Evolutionary conservation across 2,797 vertebrate species (phyloP).

Genomic region (Gymnoscopelus microlampas): DNA sequence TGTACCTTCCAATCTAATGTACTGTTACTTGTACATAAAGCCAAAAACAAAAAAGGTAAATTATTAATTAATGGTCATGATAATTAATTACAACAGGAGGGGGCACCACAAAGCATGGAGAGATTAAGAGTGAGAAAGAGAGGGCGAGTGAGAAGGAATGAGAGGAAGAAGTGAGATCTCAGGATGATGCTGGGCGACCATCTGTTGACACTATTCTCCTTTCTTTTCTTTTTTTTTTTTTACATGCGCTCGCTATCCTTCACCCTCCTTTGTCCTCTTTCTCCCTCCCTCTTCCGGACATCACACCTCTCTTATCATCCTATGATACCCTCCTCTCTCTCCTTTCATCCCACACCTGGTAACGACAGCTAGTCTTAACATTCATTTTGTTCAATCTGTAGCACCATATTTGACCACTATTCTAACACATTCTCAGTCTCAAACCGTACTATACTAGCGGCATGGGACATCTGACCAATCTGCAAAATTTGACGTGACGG

Average conservation of each 20-base stretch:
- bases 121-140: conserved; percentile 6
- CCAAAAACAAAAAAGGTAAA: too few species aligned
- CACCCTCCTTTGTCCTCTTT: background rate
- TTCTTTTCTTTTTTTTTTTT: conserved; percentile 15
- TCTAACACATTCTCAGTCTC: too few species aligned
- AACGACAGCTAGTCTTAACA: too few species aligned
- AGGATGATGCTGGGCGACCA: conserved; percentile 45
- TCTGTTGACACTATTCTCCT: conserved; percentile 45
- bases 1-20: too few species aligned
- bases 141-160: background rate
- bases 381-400: too few species aligned
- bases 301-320: conserved; percentile 7
- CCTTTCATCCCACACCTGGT: background rate
- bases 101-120: conserved; percentile 13
- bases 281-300: conserved; percentile 3
- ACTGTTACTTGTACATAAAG: too few species aligned
- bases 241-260: conserved; percentile 4
- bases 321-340: background rate
- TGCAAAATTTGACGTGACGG: too few species aligned
- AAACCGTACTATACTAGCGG: too few species aligned
- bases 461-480: too few species aligned
- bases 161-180: conserved; percentile 17
- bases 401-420: too few species aligned
- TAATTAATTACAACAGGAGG: conserved; percentile 19
- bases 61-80: background rate